These are phyloP conservation scores for Nyctibius grandis DNA, from an alignment of 2,797 vertebrate genomes.

Conservation along the genomic window DNA sequence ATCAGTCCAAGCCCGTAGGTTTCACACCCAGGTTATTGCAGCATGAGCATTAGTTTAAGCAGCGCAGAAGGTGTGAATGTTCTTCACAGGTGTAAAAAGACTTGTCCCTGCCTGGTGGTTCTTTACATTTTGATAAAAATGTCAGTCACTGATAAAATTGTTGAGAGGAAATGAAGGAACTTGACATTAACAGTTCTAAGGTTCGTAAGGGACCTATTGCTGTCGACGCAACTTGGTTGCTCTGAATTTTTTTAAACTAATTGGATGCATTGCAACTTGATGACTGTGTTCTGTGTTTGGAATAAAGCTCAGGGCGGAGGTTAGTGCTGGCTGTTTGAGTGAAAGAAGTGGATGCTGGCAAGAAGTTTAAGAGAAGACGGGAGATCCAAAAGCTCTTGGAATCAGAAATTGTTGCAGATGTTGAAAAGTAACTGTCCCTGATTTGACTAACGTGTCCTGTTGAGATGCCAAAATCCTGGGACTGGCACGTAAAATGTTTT, in stretches of 20 bases:
- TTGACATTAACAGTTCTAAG: neutral
- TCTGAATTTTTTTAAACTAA: neutral
- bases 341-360: neutral
- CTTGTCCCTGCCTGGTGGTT: neutral
- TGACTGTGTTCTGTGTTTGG: conserved; percentile 4
- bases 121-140: neutral
- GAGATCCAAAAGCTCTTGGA: conserved; percentile 8
- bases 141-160: neutral
- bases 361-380: neutral
- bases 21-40: neutral
- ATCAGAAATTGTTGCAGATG: conserved; percentile 35
- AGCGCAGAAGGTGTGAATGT: neutral
- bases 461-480: neutral
- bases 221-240: neutral
- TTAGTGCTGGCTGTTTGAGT: neutral
- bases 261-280: neutral
- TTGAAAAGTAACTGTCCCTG: conserved; percentile 13
- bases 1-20: neutral
- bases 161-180: neutral
- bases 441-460: neutral
- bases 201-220: neutral
- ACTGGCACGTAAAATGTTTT: neutral
- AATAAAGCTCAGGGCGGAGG: conserved; percentile 4
- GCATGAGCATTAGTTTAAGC: neutral
- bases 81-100: neutral